Evolutionary conservation across 2,113 vertebrate species (phyloP).

Genomic region (Megalops atlanticus): DNA sequence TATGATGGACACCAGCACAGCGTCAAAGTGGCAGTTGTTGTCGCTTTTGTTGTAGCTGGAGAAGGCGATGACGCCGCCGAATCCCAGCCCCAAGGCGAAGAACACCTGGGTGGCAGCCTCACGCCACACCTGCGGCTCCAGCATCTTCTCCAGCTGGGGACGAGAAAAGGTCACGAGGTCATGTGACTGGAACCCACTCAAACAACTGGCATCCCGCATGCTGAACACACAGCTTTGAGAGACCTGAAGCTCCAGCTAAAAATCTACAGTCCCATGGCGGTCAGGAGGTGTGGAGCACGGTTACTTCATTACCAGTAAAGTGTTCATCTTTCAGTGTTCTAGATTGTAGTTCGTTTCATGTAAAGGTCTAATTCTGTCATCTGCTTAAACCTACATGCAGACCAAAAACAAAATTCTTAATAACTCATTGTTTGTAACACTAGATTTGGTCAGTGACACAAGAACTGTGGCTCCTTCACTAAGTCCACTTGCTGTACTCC

Average conservation of each 20-base stretch:
- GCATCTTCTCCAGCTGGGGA: slow-evolving; percentile 92
- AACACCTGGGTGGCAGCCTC: slow-evolving; percentile 98
- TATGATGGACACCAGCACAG: slow-evolving; percentile 89
- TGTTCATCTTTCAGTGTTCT: too few relatives aligned
- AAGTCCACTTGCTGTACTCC: too few relatives aligned
- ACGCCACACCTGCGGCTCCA: slow-evolving; percentile 96
- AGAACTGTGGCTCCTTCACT: too few relatives aligned
- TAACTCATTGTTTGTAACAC: too few relatives aligned
- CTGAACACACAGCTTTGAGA: not conserved
- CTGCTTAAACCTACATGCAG: too few relatives aligned
- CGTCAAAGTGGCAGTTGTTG: slow-evolving; percentile 99
- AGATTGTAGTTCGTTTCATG: too few relatives aligned
- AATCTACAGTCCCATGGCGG: not conserved
- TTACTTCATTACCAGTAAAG: too few relatives aligned
- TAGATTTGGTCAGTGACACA: too few relatives aligned
- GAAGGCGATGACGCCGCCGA: slow-evolving; percentile 97
- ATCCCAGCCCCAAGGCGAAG: slow-evolving; percentile 92
- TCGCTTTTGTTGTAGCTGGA: slow-evolving; percentile 99
- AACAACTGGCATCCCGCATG: not conserved
- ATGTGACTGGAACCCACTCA: not conserved
- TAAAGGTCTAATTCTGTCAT: too few relatives aligned
- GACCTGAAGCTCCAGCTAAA: not conserved
- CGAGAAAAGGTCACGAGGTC: not conserved
- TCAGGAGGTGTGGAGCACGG: too few relatives aligned
- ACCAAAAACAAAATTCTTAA: too few relatives aligned